These are phyloP conservation scores for Tiliacea citrago DNA, from an alignment of 2,888 invertebrate genomes.

Conservation along the genomic window DNA sequence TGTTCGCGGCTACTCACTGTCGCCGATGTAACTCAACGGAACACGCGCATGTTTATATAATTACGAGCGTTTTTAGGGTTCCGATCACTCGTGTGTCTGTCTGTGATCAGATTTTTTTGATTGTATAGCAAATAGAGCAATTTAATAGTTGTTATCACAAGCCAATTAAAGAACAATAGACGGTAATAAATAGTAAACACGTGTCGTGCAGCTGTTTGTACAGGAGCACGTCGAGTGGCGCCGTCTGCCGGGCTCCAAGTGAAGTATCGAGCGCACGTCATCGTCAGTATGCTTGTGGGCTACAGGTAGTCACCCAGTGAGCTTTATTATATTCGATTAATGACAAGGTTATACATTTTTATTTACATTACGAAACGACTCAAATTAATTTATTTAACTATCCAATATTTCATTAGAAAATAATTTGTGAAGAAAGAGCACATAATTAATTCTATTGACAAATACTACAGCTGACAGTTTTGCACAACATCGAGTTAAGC, in stretches of 20 bases:
- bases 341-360: conserved; percentile 23
- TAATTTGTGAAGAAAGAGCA: conserved; percentile 34
- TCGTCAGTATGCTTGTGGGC: not conserved
- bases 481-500: conserved; percentile 25
- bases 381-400: conserved; percentile 28
- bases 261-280: not conserved
- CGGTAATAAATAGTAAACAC: not conserved
- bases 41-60: not conserved
- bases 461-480: conserved; percentile 17
- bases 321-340: conserved; percentile 4
- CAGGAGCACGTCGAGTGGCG: not conserved
- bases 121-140: conserved; percentile 19
- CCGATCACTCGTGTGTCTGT: too few species aligned
- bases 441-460: conserved; percentile 43
- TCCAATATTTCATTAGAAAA: conserved; percentile 13
- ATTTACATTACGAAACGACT: conserved; percentile 24
- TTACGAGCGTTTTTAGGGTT: not conserved
- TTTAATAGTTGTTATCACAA: conserved; percentile 1
- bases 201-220: conserved; percentile 16
- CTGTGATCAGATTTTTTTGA: not conserved
- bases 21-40: not conserved
- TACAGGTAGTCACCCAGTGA: not conserved
- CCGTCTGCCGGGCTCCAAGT: not conserved
- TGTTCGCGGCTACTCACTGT: not conserved
- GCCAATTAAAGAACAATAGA: not conserved